Base-by-base conservation (phyloP, 2,113 vertebrate genomes). In the Crotalus horridus region DNA sequence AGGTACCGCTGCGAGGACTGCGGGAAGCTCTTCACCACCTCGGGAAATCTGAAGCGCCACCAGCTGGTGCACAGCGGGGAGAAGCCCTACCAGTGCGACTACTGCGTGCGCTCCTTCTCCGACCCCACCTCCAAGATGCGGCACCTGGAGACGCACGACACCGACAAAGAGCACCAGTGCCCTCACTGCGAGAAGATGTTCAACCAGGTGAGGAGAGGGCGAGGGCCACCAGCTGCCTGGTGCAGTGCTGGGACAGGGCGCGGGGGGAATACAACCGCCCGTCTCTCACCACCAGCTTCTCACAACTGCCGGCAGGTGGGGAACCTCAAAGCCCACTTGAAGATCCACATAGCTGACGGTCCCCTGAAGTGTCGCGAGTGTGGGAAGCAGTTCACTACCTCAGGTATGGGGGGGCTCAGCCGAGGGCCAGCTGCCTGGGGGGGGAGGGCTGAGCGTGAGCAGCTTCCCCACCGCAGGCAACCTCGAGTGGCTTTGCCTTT, bases 111-210 rank as follows among this genome's bases (percentile, higher is more conserved):
- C 89, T 98, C 99, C 48, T 99, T 99, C 97, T 99, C 99, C 0
- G 99, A 99, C 95, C 99, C 99, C 97, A 99, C 99, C 0, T 99
- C 99, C 91, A 99, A 99, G 97, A 99, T 99, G 99, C 96, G 99
- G 54, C 99, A 99, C 95, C 97, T 99, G 95, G 99, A 99, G 98
- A 99, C 98, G 0, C 99, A 99, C 0, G 99, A 99, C 97, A 98
- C 98, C 0, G 97, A 99, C 97, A 99, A 99, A 96, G 99, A 99
- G 94, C 99, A 99, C 98, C 99, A 98, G 95, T 99, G 99, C 95
- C 98, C 99, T 0, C 98, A 99, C 97, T 99, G 99, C 0, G 99
- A 99, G 96, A 99, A 99, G 95, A 98, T 98, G 69, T 99, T 99
- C 97, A 99, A 99, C 97, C 99, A 99, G 98, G 99, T 99, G 94